Base-by-base conservation (phyloP, 2,113 vertebrate genomes). In the Centropus bengalensis region DNA sequence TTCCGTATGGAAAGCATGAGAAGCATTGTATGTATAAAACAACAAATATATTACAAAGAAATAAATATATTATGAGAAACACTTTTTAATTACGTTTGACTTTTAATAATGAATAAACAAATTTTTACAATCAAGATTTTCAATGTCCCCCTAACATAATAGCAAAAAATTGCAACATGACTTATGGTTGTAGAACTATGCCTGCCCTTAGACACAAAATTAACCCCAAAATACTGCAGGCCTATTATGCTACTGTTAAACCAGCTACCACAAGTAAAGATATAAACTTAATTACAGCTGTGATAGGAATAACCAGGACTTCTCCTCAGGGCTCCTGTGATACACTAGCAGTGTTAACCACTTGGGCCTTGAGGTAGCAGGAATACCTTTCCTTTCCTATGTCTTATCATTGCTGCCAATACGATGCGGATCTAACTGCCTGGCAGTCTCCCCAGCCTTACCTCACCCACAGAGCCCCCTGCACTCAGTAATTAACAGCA, bases 401-500 rank as follows among this genome's bases (percentile, higher is more conserved):
- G 10, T 20, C 69, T 71, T 40, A 33, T 20, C 54, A n/a, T 6
- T 5, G 0, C 56, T 32, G 52, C 55, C 19, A 45, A 15, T 3
- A n/a, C 0, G 8, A 76, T 3, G 20, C 54, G 54, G 62, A 60
- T 36, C 52, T 74, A 51, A 28, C 0, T 0, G 38, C 40, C 47
- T 27, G 22, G 47, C 63, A 64, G 20, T 3, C 4, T 47, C 33
- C 38, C 36, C 36, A 75, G 54, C 68, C 40, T 49, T 22, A 54
- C 30, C 55, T 56, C n/a, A 80, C 9, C 24, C 55, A 19, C 49
- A 47, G 17, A 71, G 42, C 23, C 49, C 36, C 26, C 9, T 62
- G 36, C 28, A 5, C 51, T 26, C 22, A 20, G 33, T 28, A 40
- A 62, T 28, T 17, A 22, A 38, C 0, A 68, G 24, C n/a, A 69